phyloP scores from a whole-genome alignment of 1,140 invertebrate species.

The Diorhabda elongata region DNA sequence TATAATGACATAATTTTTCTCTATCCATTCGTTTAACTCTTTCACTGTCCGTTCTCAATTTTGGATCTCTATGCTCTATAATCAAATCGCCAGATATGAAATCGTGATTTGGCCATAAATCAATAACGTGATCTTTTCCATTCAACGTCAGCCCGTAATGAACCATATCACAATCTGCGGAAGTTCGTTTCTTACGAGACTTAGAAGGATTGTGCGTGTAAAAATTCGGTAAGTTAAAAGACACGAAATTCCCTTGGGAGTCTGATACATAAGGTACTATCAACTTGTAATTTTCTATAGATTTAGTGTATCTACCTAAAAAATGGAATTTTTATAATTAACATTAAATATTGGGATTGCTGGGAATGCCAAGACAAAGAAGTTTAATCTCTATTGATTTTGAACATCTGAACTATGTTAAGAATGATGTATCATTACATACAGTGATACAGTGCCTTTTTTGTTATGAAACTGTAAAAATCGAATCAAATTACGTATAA shows the following conservation, averaged over 20 bases:
- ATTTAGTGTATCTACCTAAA: conserved; percentile 49
- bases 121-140: conserved; percentile 49
- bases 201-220: conserved; percentile 44
- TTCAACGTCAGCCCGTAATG: conserved; percentile 52
- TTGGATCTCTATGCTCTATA: conserved; percentile 50
- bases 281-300: conserved; percentile 49
- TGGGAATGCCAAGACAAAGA: no score
- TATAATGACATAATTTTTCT: conserved; percentile 54
- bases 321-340: background rate
- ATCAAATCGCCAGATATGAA: conserved; percentile 56
- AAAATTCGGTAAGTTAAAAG: conserved; percentile 49
- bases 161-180: conserved; percentile 41
- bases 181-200: conserved; percentile 30
- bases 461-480: no score
- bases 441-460: no score
- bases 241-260: conserved; percentile 48
- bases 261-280: conserved; percentile 51
- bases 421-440: no score
- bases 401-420: no score
- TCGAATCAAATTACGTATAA: no score
- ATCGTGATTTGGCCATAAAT: conserved; percentile 53
- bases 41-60: conserved; percentile 23
- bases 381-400: no score
- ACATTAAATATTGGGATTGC: no score
- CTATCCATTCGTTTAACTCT: conserved; percentile 29